These are phyloP conservation scores for Monopterus albus DNA, from an alignment of 2,113 vertebrate genomes.

Conservation along the genomic window DNA sequence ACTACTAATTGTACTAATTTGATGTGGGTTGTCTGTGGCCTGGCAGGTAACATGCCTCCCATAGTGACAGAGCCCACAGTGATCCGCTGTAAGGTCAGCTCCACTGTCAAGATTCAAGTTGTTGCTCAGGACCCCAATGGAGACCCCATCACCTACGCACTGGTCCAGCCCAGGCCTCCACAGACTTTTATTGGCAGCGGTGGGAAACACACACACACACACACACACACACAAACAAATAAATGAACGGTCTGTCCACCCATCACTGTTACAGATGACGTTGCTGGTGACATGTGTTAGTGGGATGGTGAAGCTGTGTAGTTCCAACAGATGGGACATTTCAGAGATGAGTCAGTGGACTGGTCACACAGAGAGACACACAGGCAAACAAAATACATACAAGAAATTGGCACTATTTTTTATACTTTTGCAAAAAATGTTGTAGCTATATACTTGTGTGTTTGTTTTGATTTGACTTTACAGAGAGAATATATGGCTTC, in stretches of 20 bases:
- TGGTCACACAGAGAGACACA: conserved; percentile 8
- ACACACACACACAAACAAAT: not conserved
- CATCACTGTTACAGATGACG: conserved; percentile 2
- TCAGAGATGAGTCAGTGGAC: conserved; percentile 45
- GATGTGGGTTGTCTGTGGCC: not conserved
- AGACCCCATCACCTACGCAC: conserved; percentile 79
- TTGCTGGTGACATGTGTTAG: conserved; percentile 32
- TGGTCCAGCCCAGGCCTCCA: conserved; percentile 77
- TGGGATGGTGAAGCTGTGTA: conserved; percentile 9
- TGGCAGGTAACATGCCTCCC: conserved; percentile 83
- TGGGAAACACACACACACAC: conserved; percentile 59
- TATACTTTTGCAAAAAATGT: not conserved
- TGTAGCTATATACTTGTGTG: not conserved
- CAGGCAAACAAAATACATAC: conserved; percentile 1
- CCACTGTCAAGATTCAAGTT: conserved; percentile 69
- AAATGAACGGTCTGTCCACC: not conserved
- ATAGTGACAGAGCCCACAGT: conserved; percentile 77
- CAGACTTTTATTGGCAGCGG: conserved; percentile 74
- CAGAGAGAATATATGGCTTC: not conserved
- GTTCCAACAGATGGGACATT: conserved; percentile 38
- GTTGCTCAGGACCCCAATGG: conserved; percentile 79
- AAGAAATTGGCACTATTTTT: not conserved
- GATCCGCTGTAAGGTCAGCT: conserved; percentile 78
- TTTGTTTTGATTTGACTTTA: not conserved
- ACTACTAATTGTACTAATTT: conserved; percentile 4